phyloP scores from a whole-genome alignment of 2,888 invertebrate genomes.

The Epirrhoe alternata region DNA sequence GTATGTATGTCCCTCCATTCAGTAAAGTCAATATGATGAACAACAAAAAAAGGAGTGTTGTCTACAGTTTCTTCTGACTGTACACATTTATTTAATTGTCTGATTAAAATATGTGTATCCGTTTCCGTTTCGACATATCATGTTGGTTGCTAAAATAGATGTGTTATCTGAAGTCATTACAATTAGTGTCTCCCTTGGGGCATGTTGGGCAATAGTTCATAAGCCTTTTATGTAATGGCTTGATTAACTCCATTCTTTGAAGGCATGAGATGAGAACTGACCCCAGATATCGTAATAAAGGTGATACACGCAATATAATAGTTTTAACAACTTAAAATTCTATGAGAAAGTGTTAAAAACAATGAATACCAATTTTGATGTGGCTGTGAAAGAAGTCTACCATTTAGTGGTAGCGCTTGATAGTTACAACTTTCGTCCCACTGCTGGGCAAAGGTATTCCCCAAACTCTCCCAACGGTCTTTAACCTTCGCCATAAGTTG shows the following conservation, averaged over 20 bases:
- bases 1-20: no score
- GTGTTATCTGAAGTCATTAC: constrained; percentile 29
- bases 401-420: not conserved
- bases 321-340: constrained; percentile 26
- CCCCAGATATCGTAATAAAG: constrained; percentile 41
- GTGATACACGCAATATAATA: constrained; percentile 40
- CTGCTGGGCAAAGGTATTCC: no score
- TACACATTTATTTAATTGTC: not conserved
- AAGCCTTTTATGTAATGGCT: constrained; percentile 44
- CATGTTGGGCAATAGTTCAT: constrained; percentile 43
- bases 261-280: constrained; percentile 46
- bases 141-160: constrained; percentile 22
- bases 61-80: no score
- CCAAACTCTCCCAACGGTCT: no score
- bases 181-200: constrained; percentile 43
- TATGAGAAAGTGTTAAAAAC: constrained; percentile 10
- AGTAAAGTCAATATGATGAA: no score
- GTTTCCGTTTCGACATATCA: constrained; percentile 21
- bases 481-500: no score
- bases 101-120: constrained; percentile 9
- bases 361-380: not conserved
- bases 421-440: no score
- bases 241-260: constrained; percentile 44
- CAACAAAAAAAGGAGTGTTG: no score
- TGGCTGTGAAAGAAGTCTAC: not conserved